Evolutionary conservation across 2,797 vertebrate species (phyloP).

Genomic region (Steatocranus sp.): DNA sequence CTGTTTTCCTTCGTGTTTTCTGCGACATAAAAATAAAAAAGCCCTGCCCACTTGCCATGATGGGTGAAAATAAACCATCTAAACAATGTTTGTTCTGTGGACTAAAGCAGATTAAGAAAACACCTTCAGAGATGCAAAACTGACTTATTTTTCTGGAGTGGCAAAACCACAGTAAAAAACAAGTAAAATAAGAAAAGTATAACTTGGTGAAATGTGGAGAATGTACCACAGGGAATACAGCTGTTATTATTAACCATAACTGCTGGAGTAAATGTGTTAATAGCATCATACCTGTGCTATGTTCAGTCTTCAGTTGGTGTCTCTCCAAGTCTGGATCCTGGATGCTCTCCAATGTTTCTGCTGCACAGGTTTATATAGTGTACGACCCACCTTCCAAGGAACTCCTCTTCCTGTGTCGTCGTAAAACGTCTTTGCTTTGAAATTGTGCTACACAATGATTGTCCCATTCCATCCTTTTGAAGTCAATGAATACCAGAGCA

Average conservation of each 20-base stretch:
- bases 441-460: background rate
- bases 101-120: background rate
- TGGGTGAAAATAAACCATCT: background rate
- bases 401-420: background rate
- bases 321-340: background rate
- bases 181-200: background rate
- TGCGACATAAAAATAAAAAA: background rate
- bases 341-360: background rate
- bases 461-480: background rate
- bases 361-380: slow-evolving; percentile 7
- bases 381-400: background rate
- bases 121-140: background rate
- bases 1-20: background rate
- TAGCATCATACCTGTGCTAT: slow-evolving; percentile 13
- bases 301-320: background rate
- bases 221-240: background rate
- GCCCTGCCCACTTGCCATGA: background rate
- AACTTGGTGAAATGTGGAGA: background rate
- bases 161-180: background rate
- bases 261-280: background rate
- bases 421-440: rapidly evolving
- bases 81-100: background rate
- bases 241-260: background rate
- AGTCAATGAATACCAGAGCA: background rate
- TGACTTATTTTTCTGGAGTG: background rate